Percentiles rank a stretch among this genome's conserved stretches.
Evolutionary conservation across 2,888 invertebrate genomes (phyloP).

Genomic region (Erannis defoliaria): DNA sequence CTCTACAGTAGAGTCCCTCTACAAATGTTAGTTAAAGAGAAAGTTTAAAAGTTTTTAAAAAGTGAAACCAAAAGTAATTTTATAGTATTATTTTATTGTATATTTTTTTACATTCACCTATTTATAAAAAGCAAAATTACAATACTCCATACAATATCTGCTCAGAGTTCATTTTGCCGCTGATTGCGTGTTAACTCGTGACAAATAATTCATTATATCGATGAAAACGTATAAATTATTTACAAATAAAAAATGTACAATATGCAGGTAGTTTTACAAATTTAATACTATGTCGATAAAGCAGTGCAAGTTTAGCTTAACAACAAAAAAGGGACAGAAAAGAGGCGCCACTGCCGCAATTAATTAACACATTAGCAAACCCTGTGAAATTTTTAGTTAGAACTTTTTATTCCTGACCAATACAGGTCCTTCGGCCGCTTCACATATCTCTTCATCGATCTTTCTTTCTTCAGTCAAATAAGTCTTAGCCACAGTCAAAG

Average conservation of each 20-base stretch:
- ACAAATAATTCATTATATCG: constrained; percentile 16
- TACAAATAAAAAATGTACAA: constrained; percentile 17
- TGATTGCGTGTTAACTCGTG: constrained; percentile 16
- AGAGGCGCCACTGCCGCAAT: no score
- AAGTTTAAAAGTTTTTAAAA: no score
- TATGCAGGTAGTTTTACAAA: background rate
- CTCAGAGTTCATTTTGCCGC: background rate
- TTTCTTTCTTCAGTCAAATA: no score
- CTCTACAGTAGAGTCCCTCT: no score
- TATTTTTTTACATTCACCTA: constrained; percentile 43
- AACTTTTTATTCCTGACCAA: no score
- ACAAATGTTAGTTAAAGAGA: no score
- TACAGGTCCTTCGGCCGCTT: no score
- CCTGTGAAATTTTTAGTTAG: no score
- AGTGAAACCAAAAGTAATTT: background rate
- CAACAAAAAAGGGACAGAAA: no score
- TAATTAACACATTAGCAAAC: no score
- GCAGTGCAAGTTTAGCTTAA: background rate
- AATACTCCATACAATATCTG: constrained; percentile 19
- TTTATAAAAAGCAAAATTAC: constrained; percentile 41
- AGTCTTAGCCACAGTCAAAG: no score
- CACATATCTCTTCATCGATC: no score
- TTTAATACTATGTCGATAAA: background rate
- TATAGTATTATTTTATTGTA: constrained; percentile 30
- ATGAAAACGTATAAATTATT: constrained; percentile 21